Evolutionary conservation across 2,888 invertebrate genomes (phyloP), one percentile per base, ranked within the genome.

Genomic region (Idaea aversata): DNA sequence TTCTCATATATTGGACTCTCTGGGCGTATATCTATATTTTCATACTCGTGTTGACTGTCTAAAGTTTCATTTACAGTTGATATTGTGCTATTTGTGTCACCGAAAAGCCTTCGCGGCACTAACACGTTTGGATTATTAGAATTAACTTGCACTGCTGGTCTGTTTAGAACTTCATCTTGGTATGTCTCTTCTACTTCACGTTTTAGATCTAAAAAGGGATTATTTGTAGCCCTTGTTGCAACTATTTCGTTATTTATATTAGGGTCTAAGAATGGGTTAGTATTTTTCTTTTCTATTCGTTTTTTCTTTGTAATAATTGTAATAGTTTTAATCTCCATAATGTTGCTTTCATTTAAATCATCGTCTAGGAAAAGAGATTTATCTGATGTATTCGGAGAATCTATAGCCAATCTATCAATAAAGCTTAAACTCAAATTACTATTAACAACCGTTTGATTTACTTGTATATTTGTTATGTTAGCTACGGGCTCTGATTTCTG

Each of bases 261-360:
- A 0, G 88, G 86, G 72, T 89, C 88, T 58, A 93, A 72, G 71
- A 93, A 93, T 16, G 93, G 93, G 73, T 93, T 93, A 0, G 93
- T 93, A 68, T 78, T 90, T 65, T 76, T 77, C 3, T 75, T 77
- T 6, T 75, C 66, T 7, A 87, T 70, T 16, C 82, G 72, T 71
- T 90, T 91, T 75, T 89, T 92, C 67, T 90, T 93, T 0, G 91
- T 91, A 16, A 93, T 88, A 13, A 91, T 90, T 61, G 92, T 93
- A 3, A 93, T 93, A 0, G 93, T 92, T 84, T 93, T 93, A 3
- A 93, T 93, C 72, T 93, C 93, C 93, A 93, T 93, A 34, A 93
- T 93, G 69, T 93, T 93, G 66, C 93, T 93, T 77, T 93, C 93
- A 71, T 93, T 93, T 60, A 93, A 80, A 76, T 93, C 93, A 73